phyloP scores from a whole-genome alignment of 1,140 invertebrate genomes.

The Trissolcus basalis region DNA sequence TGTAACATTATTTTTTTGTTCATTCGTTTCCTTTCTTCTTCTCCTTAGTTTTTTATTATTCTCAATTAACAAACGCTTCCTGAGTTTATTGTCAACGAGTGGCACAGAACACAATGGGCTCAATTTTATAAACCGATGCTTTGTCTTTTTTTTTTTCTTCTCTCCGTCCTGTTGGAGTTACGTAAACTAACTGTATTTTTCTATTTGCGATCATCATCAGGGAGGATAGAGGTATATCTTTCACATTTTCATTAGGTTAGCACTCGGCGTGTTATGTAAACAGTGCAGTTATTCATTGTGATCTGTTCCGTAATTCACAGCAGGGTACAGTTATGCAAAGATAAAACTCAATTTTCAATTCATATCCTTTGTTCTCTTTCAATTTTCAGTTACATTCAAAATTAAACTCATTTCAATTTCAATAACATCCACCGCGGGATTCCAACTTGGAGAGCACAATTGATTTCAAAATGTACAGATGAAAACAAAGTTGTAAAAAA shows the following conservation, averaged over 20 bases:
- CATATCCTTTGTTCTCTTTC: too few relatives aligned
- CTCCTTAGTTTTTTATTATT: not conserved
- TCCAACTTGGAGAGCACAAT: too few relatives aligned
- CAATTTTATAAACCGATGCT: not conserved
- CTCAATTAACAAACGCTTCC: not conserved
- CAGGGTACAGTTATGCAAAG: slow-evolving; percentile 30
- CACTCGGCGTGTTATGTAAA: slow-evolving; percentile 33
- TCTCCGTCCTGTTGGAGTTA: slow-evolving; percentile 1
- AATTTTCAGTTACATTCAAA: too few relatives aligned
- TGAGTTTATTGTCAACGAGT: not conserved
- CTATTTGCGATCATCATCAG: slow-evolving; percentile 25
- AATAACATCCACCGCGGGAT: too few relatives aligned
- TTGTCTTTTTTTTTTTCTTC: not conserved
- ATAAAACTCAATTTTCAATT: slow-evolving; percentile 19
- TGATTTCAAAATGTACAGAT: too few relatives aligned
- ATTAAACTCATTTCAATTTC: too few relatives aligned
- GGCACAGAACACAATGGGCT: not conserved
- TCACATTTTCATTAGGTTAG: slow-evolving; percentile 35
- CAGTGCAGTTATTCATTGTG: slow-evolving; percentile 32
- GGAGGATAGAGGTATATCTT: slow-evolving; percentile 15
- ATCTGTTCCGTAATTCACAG: slow-evolving; percentile 29
- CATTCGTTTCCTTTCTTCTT: not conserved
- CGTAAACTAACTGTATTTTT: slow-evolving; percentile 23
- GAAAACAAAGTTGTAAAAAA: too few relatives aligned
- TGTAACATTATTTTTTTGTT: not conserved